Percentiles rank a stretch among this genome's conserved stretches.
phyloP scores from a whole-genome alignment of 1,140 invertebrate genomes.

The Carcinoscorpius rotundicauda region DNA sequence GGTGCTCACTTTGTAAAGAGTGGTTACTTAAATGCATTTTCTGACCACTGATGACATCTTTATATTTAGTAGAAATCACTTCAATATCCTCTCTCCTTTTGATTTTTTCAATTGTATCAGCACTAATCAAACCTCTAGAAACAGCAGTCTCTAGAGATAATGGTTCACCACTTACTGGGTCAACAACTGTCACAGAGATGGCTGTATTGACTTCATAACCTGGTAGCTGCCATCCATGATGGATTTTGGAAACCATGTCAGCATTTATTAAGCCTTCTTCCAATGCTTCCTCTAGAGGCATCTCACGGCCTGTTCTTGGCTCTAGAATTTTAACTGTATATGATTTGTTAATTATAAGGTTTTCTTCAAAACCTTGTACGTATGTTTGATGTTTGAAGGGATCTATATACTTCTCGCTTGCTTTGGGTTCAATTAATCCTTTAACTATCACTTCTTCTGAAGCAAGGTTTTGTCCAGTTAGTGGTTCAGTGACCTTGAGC shows the following conservation, averaged over 20 bases:
- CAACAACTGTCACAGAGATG: constrained; percentile 51
- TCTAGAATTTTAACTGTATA: constrained; percentile 47
- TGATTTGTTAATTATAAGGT: constrained; percentile 56
- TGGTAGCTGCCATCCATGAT: constrained; percentile 20
- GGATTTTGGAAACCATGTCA: constrained; percentile 45
- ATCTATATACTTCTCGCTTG: constrained; percentile 59
- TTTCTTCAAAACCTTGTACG: constrained; percentile 53
- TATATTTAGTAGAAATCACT: too few relatives aligned
- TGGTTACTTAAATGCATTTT: too few relatives aligned
- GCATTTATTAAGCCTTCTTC: constrained; percentile 58
- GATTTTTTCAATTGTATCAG: constrained; percentile 45
- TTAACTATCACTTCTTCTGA: constrained; percentile 58
- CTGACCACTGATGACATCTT: too few relatives aligned
- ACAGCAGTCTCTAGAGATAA: constrained; percentile 64
- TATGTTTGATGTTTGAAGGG: constrained; percentile 54
- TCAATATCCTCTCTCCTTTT: background rate
- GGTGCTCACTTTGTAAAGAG: too few relatives aligned
- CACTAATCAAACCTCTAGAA: constrained; percentile 57
- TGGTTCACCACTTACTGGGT: constrained; percentile 53
- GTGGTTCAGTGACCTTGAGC: constrained; percentile 60
- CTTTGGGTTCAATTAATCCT: constrained; percentile 62
- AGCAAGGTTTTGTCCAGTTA: constrained; percentile 52
- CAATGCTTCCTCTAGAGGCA: constrained; percentile 52
- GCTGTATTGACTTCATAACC: constrained; percentile 34
- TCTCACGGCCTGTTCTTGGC: constrained; percentile 59